Conservation (phyloP, 2,888 invertebrate species). For the Cataglyphis cursor region DNA sequence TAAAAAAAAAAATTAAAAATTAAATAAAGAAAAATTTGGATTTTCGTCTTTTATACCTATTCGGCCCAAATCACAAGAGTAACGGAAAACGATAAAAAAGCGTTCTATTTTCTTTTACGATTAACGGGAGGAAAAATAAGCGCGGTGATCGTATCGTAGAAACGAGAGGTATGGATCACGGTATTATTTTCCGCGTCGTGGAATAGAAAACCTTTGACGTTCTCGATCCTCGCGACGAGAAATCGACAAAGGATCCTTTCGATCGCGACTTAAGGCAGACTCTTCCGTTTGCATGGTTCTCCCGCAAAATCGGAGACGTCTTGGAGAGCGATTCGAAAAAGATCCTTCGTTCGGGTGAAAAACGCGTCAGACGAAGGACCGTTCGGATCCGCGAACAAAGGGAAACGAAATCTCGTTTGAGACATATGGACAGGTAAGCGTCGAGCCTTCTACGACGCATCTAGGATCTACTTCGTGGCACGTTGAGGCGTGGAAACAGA, state of each 20-base stretch:
- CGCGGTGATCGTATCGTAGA: not conserved
- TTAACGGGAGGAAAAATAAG: not conserved
- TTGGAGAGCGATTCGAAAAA: slow-evolving; percentile 48
- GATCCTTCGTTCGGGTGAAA: slow-evolving; percentile 63
- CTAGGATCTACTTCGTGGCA: slow-evolving; percentile 47
- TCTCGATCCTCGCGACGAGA: slow-evolving; percentile 11
- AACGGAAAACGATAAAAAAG: not conserved
- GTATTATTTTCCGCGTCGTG: slow-evolving; percentile 7
- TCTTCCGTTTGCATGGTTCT: slow-evolving; percentile 28
- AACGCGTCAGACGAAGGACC: slow-evolving; percentile 28
- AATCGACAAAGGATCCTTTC: slow-evolving; percentile 30
- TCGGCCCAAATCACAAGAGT: not conserved
- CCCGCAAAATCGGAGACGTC: slow-evolving; percentile 21
- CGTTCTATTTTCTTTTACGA: not conserved
- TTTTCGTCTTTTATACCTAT: not conserved
- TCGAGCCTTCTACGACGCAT: slow-evolving; percentile 5
- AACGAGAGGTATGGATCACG: not conserved
- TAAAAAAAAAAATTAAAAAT: not conserved
- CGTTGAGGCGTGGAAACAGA: slow-evolving; percentile 76
- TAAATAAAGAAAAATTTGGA: not conserved
- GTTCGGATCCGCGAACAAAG: slow-evolving; percentile 66
- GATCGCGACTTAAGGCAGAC: slow-evolving; percentile 31
- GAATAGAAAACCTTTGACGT: slow-evolving; percentile 7
- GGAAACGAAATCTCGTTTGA: slow-evolving; percentile 56
- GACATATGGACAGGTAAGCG: slow-evolving; percentile 73